Base-by-base conservation (phyloP, 2,113 vertebrate species). In the Mionectes macconnelli region DNA sequence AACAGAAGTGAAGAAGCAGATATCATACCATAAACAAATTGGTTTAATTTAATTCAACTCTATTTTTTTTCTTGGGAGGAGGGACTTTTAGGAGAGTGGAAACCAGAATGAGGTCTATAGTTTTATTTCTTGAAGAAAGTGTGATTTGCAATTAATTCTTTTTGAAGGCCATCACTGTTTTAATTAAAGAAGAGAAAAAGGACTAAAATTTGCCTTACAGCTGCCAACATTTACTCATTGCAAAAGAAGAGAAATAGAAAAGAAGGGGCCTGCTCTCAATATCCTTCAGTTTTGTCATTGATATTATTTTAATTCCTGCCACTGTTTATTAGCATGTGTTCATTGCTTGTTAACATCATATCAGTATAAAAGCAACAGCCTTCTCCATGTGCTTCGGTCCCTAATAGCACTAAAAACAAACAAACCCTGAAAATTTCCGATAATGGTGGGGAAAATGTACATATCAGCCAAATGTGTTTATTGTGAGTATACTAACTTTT, bases 1-100 rank as follows among this genome's bases (percentile, higher is more conserved):
- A 93, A 64, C n/a, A 80, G 63, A 93, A 86, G 79, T 45, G 68
- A 93, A 87, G 62, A 82, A 93, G 45, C 20, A 91, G 57, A 85
- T 67, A 94, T 37, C 42, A 59, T 24, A 73, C 14, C 35, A 8
- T 82, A 86, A 86, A 93, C 53, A 87, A 81, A 49, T 16, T 8
- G 2, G 5, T 73, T 68, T 84, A 44, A 20, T 84, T 89, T 78
- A n/a, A n/a, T n/a, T n/a, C n/a, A n/a, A 49, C 8, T 73, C 15
- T 14, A 9, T 19, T 52, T 73, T 19, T 19, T 37, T 81, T 40
- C 35, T 45, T 56, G 27, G 2, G 4, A 6, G 8, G 6, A 87
- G 28, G 22, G 68, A 20, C 12, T 33, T 56, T 52, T 84, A 87
- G 12, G 66, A 49, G 83, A 87, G 6, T 77, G 25, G 78, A 90